A percentile compares a stretch with the other conserved stretches of the same genome.
These are phyloP conservation scores for Chloropsis hardwickii DNA, from an alignment of 2,113 vertebrate genomes.

Conservation along the genomic window DNA sequence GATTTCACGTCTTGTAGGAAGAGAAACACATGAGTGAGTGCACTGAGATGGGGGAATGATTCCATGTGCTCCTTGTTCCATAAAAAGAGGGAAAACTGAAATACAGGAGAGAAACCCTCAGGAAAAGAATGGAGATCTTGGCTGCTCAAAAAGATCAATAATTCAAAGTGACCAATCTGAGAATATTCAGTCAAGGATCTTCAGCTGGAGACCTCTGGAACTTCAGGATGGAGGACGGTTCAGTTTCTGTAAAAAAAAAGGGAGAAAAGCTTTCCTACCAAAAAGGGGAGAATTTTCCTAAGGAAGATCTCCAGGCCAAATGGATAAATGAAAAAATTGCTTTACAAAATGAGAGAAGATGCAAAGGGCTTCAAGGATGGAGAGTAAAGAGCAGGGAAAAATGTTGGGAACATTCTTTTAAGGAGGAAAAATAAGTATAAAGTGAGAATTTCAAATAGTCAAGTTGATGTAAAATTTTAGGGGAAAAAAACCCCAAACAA, in stretches of 20 bases:
- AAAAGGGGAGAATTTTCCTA: neutral
- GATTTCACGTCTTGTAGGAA: neutral
- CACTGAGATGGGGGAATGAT: neutral
- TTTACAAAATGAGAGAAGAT: neutral
- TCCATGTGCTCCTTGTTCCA: neutral
- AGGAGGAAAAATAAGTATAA: neutral
- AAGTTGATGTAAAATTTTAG: neutral
- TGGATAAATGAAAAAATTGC: neutral
- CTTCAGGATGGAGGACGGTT: neutral
- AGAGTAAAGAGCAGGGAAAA: neutral
- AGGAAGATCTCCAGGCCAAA: neutral
- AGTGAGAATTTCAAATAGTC: neutral
- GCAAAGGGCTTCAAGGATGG: neutral
- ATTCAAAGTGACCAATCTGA: neutral
- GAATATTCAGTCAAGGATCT: neutral
- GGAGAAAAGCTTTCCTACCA: neutral
- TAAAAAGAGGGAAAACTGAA: neutral
- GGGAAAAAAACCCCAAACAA: fast-evolving
- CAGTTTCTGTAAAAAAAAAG: neutral
- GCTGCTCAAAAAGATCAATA: neutral
- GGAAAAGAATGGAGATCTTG: neutral
- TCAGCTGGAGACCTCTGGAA: neutral
- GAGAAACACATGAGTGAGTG: neutral
- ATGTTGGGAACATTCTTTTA: neutral
- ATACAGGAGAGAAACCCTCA: neutral